Evolutionary conservation across 2,888 invertebrate species (phyloP).

Genomic region (Chrysopilus asiliformis): DNA sequence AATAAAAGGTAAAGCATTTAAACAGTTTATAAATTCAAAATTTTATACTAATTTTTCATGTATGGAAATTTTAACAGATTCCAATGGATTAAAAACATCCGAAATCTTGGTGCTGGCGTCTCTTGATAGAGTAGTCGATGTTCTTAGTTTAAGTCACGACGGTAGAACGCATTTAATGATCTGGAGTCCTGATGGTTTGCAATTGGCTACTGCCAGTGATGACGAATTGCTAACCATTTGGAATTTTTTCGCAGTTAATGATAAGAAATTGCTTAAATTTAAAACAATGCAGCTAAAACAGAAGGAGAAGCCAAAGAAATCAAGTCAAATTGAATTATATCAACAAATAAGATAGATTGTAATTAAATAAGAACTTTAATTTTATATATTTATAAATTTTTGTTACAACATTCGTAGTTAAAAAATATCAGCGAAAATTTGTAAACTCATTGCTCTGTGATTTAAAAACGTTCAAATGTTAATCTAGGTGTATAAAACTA

Average conservation of each 20-base stretch:
- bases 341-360: too few relatives aligned
- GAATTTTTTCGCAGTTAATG: constrained; percentile 26
- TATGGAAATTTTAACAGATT: constrained; percentile 15
- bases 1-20: not conserved
- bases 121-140: constrained; percentile 29
- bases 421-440: too few relatives aligned
- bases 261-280: too few relatives aligned
- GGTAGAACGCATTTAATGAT: constrained; percentile 27
- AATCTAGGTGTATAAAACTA: too few relatives aligned
- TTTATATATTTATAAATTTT: too few relatives aligned
- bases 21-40: too few relatives aligned
- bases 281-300: too few relatives aligned
- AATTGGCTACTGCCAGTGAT: constrained; percentile 30
- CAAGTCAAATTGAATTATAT: too few relatives aligned
- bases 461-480: too few relatives aligned
- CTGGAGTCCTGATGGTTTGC: constrained; percentile 29
- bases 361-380: too few relatives aligned
- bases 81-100: constrained; percentile 16
- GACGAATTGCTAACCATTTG: constrained; percentile 36
- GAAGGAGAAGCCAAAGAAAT: not conserved
- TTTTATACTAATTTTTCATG: not conserved
- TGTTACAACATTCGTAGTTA: too few relatives aligned
- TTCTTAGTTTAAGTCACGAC: constrained; percentile 21
- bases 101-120: constrained; percentile 32
- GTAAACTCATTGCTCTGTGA: too few relatives aligned